These are phyloP conservation scores for Cosmopolites sordidus DNA, from an alignment of 2,888 invertebrate genomes.

Conservation along the genomic window DNA sequence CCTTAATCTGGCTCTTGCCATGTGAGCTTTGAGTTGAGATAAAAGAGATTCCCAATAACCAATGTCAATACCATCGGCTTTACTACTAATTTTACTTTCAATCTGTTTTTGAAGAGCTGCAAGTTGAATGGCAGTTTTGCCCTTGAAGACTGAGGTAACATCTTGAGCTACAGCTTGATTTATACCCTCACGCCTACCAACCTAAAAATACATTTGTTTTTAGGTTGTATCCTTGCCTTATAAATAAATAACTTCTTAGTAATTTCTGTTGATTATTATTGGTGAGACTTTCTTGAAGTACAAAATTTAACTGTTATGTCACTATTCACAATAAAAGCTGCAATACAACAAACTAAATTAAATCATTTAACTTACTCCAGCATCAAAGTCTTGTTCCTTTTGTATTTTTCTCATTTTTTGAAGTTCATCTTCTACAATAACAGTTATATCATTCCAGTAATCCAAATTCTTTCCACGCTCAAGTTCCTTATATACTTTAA, in stretches of 20 bases:
- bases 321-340: no score
- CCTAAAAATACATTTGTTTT: slow-evolving; percentile 2
- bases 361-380: slow-evolving; percentile 48
- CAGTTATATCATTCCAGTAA: slow-evolving; percentile 95
- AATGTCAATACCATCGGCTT: slow-evolving; percentile 88
- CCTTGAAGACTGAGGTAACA: slow-evolving; percentile 85
- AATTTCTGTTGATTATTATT: no score
- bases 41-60: slow-evolving; percentile 97
- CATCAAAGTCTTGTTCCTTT: slow-evolving; percentile 57
- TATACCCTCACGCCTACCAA: slow-evolving; percentile 50
- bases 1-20: slow-evolving; percentile 85
- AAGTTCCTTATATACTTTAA: slow-evolving; percentile 89
- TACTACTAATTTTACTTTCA: slow-evolving; percentile 77
- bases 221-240: no score
- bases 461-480: slow-evolving; percentile 83
- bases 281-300: no score
- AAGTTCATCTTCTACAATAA: slow-evolving; percentile 90
- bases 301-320: no score
- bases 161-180: slow-evolving; percentile 89
- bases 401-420: slow-evolving; percentile 77
- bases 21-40: slow-evolving; percentile 93
- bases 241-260: no score
- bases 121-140: slow-evolving; percentile 85
- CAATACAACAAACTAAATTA: no score
- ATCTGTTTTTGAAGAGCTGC: slow-evolving; percentile 79